Percentiles rank a stretch among this genome's conserved stretches.
phyloP scores from a whole-genome alignment of 1,140 invertebrate genomes.

The Saccostrea cuccullata region DNA sequence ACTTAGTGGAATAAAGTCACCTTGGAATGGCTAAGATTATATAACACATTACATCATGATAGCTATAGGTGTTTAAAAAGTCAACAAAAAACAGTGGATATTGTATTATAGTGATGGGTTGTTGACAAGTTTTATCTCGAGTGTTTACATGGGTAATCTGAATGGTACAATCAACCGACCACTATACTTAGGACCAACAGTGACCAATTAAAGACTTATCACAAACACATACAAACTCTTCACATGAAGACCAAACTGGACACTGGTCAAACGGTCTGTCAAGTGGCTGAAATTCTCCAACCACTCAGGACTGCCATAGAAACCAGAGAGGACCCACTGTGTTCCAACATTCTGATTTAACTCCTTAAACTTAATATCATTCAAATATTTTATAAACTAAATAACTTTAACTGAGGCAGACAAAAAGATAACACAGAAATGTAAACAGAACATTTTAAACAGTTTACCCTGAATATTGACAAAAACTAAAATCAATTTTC shows the following conservation, averaged over 20 bases:
- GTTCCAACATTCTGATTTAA: too few relatives aligned
- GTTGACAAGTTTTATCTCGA: neutral
- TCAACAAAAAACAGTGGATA: neutral
- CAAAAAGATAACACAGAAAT: too few relatives aligned
- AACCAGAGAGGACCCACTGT: neutral
- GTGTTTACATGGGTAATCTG: neutral
- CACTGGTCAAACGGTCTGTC: neutral
- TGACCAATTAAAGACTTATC: constrained; percentile 18
- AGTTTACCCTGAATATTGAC: neutral
- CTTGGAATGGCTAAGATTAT: neutral
- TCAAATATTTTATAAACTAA: too few relatives aligned
- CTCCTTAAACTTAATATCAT: too few relatives aligned
- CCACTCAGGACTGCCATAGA: neutral
- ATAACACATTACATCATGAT: neutral
- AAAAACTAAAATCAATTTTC: neutral
- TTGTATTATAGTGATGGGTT: neutral
- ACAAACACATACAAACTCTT: constrained; percentile 23
- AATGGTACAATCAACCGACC: neutral
- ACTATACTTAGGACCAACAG: neutral
- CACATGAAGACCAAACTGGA: neutral
- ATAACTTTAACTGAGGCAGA: too few relatives aligned
- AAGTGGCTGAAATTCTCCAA: neutral
- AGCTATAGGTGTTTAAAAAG: neutral
- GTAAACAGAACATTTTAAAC: neutral
- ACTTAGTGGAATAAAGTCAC: too few relatives aligned